Percentiles rank a stretch among this genome's conserved stretches.
Conservation (phyloP, 1,140 invertebrate species). For the Drosophila auraria region DNA sequence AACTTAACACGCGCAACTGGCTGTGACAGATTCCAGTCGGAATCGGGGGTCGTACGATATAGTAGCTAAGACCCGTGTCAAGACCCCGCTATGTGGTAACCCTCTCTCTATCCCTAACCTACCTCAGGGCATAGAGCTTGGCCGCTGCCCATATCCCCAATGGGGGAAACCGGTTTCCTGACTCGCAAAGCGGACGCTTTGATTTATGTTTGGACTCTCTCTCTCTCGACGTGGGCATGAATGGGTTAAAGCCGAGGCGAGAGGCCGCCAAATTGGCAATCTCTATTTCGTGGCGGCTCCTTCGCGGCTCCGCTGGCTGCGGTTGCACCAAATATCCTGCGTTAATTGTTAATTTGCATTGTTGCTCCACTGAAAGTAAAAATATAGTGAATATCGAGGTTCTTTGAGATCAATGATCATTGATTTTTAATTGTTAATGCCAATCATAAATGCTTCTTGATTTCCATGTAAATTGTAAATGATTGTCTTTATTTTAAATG, state of each 20-base stretch:
- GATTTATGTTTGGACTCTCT: slow-evolving; percentile 2
- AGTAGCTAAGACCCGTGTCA: background rate
- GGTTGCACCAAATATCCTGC: slow-evolving; percentile 61
- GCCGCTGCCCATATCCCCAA: background rate
- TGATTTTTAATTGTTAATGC: background rate
- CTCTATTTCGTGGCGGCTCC: slow-evolving; percentile 40
- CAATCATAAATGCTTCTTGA: too few relatives aligned
- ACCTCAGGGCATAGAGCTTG: background rate
- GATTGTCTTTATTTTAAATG: too few relatives aligned
- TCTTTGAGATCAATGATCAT: background rate
- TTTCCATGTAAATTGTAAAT: too few relatives aligned
- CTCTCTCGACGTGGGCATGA: background rate
- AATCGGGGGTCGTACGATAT: background rate
- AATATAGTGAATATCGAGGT: background rate
- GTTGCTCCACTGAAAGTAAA: slow-evolving; percentile 24
- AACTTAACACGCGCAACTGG: slow-evolving; percentile 29
- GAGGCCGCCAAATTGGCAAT: slow-evolving; percentile 37
- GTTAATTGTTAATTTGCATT: slow-evolving; percentile 64
- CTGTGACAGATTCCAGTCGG: slow-evolving; percentile 10
- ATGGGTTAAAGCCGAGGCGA: slow-evolving; percentile 28
- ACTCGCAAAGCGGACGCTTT: background rate
- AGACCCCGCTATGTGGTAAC: slow-evolving; percentile 2
- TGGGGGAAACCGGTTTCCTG: slow-evolving; percentile 18
- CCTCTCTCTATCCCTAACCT: background rate
- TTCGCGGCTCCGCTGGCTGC: slow-evolving; percentile 30